Conservation (phyloP, 2,888 invertebrate genomes). For the Mechanitis messenoides region DNA sequence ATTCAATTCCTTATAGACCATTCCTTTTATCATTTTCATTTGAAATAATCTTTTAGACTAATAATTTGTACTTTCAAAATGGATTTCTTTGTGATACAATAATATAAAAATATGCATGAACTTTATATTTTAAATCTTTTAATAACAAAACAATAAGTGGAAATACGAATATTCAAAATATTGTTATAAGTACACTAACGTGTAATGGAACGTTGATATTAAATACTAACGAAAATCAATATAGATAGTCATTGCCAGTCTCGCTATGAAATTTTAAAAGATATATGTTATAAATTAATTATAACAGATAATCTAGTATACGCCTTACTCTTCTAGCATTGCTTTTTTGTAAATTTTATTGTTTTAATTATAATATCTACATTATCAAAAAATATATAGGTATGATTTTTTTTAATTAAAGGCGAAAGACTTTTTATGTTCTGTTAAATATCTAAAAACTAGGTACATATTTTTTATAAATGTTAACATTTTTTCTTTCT, state of each 20-base stretch:
- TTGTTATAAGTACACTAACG: conserved; percentile 38
- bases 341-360: too few species aligned
- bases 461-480: too few species aligned
- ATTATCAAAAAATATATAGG: too few species aligned
- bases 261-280: background rate
- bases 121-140: background rate
- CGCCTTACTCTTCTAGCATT: too few species aligned
- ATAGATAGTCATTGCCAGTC: conserved; percentile 45
- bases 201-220: conserved; percentile 62
- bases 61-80: background rate
- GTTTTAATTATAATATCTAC: too few species aligned
- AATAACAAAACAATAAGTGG: background rate
- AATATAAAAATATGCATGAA: background rate
- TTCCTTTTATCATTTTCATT: conserved; percentile 42
- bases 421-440: too few species aligned
- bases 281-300: too few species aligned
- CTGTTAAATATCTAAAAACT: too few species aligned
- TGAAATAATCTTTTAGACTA: background rate
- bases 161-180: conserved; percentile 22
- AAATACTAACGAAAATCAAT: conserved; percentile 39
- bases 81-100: background rate
- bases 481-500: too few species aligned
- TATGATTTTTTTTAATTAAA: too few species aligned
- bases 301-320: too few species aligned
- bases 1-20: conserved; percentile 49